Evolutionary conservation across 2,797 vertebrate species (phyloP), one percentile per base, ranked within the genome.

Genomic region (Petrocephalus sullivani): DNA sequence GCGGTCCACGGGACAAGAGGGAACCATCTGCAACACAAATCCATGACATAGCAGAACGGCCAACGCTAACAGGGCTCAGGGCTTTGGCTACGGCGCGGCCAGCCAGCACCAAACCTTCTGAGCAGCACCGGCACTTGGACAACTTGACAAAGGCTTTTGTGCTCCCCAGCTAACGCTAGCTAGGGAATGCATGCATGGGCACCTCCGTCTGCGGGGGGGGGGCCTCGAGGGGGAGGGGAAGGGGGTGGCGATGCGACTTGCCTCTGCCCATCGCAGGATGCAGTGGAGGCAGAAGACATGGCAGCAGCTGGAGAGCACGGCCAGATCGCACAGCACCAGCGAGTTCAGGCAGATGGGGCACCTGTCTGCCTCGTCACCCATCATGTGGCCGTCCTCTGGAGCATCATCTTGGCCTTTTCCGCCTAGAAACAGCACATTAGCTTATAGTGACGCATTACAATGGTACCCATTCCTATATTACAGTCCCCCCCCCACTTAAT

Each of bases 251-350:
- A 67, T 5, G 33, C 89, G 46, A 88, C 91, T 96, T 94, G 99
- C 98, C 97, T 99, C 96, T 89, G 98, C 97, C 98, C 98, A 99
- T 9, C 96, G 98, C 90, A 99, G 95, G 91, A 99, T 97, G 91
- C 98, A 99, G 91, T 95, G 91, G 90, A 98, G 94, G 93, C 98
- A 99, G 95, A 99, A 99, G 92, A 96, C 93, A 82, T 99, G 98
- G 93, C 93, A 96, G 95, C 98, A 99, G 93, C 94, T 96, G 94
- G 98, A 97, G 4, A 97, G 98, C 93, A 97, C 95, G 89, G 96
- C 98, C 57, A 96, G 93, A 91, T 98, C 97, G 46, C 95, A 94
- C 33, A 95, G 94, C 12, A 95, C 93, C 89, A 97, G 94, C 89
- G 94, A 93, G 86, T 96, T 97, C 91, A 99, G 95, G 92, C 98